These are phyloP conservation scores for Cyclopterus lumpus DNA, from an alignment of 2,797 vertebrate species.

Conservation along the genomic window DNA sequence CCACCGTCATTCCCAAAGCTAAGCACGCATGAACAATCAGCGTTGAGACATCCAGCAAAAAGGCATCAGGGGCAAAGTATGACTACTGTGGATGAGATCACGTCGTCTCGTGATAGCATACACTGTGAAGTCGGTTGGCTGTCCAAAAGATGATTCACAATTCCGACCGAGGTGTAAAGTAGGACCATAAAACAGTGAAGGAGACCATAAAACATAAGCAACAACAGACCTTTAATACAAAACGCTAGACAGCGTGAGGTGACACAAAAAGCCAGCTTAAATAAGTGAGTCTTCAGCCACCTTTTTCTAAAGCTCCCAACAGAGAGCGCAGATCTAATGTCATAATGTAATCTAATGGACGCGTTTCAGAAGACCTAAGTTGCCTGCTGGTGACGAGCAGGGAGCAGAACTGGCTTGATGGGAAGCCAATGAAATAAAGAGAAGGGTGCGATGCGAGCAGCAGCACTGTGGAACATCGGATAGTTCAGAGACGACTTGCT, in stretches of 20 bases:
- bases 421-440: background rate
- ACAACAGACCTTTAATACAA: background rate
- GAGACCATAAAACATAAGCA: background rate
- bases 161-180: background rate
- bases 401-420: background rate
- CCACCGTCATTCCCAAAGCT: background rate
- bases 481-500: background rate
- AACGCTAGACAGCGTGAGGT: background rate
- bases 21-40: background rate
- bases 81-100: background rate
- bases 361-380: no score
- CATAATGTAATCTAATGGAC: no score
- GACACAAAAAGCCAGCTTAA: background rate
- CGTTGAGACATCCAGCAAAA: background rate
- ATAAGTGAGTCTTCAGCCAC: no score
- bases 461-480: background rate
- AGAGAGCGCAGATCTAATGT: no score
- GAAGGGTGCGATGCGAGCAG: background rate
- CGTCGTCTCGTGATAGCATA: background rate
- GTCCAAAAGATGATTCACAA: background rate
- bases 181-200: background rate
- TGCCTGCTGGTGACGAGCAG: background rate
- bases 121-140: background rate
- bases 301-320: no score
- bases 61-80: background rate